Percentiles rank a stretch among this genome's conserved stretches.
These are phyloP conservation scores for Meghimatium bilineatum DNA, from an alignment of 2,888 invertebrate genomes.

Conservation along the genomic window DNA sequence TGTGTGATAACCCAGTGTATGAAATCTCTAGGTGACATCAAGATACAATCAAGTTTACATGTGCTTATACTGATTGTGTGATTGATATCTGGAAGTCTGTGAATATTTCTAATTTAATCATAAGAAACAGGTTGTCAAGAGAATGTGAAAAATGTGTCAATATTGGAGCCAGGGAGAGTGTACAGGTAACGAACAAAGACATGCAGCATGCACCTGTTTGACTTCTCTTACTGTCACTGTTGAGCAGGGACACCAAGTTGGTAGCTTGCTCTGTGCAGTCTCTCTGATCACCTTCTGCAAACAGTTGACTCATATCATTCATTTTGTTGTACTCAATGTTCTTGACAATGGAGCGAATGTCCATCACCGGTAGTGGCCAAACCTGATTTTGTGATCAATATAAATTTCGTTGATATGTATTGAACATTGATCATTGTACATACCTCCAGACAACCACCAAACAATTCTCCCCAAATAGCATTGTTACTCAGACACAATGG, in stretches of 20 bases:
- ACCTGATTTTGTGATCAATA: slow-evolving; percentile 40
- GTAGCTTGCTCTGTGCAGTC: slow-evolving; percentile 47
- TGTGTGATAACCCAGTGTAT: no score
- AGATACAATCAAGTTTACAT: no score
- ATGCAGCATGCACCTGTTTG: slow-evolving; percentile 59
- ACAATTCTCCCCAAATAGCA: no score
- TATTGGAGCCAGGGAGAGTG: background rate
- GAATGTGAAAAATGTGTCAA: background rate
- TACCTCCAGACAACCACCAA: no score
- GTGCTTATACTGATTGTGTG: no score
- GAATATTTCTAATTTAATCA: background rate
- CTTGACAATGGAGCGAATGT: slow-evolving; percentile 28
- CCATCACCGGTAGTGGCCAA: slow-evolving; percentile 26
- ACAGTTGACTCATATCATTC: slow-evolving; percentile 50
- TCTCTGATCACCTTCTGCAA: slow-evolving; percentile 56
- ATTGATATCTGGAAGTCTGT: background rate
- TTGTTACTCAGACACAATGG: no score
- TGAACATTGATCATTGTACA: background rate
- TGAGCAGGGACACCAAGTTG: slow-evolving; percentile 54
- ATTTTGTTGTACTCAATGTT: slow-evolving; percentile 16
- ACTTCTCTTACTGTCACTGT: slow-evolving; percentile 57
- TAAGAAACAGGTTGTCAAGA: background rate
- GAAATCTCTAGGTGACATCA: no score
- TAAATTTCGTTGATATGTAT: background rate
- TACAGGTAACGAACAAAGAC: slow-evolving; percentile 26